Evolutionary conservation across 35 echinoderm and acorn worm genomes (phyloP), one percentile per base, ranked within the genome.

Genomic region (Apostichopus californicus): DNA sequence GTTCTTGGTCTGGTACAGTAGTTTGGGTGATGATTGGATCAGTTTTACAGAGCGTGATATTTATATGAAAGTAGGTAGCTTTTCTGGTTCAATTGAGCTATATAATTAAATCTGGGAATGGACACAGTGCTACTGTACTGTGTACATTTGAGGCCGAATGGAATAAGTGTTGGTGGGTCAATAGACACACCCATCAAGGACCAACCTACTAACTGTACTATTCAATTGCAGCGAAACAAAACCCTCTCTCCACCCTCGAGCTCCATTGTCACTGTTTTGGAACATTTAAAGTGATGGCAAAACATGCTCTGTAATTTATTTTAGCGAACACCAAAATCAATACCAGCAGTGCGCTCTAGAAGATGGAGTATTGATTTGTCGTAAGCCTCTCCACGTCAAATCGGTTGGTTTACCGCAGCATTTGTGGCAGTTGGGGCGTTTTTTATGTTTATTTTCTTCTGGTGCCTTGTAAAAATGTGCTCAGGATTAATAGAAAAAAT

Each of bases 321-420:
- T 80, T 83, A 83, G 12, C 34, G n/a, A 14, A 83, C n/a, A 24
- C 80, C 34, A 54, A 83, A 83, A 83, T 83, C 80, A 83, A 83
- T 83, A 55, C 55, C 55, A 83, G 55, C 55, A 52, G 11, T 54
- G 55, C 12, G 55, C 80, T 2, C 80, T 55, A 83, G 25, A 83
- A 83, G 80, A 83, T 34, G 80, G 17, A 68, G n/a, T 83, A 83
- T 83, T 83, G 80, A 83, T 83, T 54, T 56, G 80, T 24, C 3
- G 64, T 8, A 68, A 17, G 11, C 17, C 64, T 68, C 64, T 68
- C 0, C 17, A 17, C 64, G 10, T 10, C 17, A 68, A 9, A 10
- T 68, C 64, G 17, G 8, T 68, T 10, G 64, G 64, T 68, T 68
- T 17, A 68, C 64, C 8, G 64, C 64, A 68, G 64, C 10, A 68